Conservation (phyloP, 2,113 vertebrate species). For the Paradoxurus hermaphroditus region DNA sequence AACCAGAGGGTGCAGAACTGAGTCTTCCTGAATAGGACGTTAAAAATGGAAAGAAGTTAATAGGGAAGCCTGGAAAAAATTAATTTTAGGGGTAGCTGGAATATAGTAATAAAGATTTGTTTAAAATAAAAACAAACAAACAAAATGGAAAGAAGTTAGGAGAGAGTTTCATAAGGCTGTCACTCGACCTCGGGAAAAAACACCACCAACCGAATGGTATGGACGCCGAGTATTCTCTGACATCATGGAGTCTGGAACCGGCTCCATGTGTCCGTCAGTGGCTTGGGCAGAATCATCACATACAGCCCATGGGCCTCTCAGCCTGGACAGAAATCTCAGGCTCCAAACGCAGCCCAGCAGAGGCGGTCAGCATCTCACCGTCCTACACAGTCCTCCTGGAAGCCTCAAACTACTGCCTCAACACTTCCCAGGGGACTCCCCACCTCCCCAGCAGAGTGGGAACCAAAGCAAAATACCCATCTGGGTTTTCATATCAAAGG, state of each 20-base stretch:
- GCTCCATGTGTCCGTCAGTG: rapidly evolving
- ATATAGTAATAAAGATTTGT: too few relatives aligned
- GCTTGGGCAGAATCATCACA: rapidly evolving
- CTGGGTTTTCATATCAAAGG: not conserved
- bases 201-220: not conserved
- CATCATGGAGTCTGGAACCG: not conserved
- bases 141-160: not conserved
- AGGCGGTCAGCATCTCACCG: not conserved
- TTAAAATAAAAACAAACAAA: too few relatives aligned
- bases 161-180: not conserved
- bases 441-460: not conserved
- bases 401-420: not conserved
- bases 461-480: not conserved
- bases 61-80: too few relatives aligned
- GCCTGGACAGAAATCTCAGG: not conserved
- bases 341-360: not conserved
- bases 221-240: not conserved
- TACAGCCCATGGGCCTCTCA: not conserved
- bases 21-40: not conserved
- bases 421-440: not conserved
- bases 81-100: too few relatives aligned
- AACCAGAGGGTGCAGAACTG: not conserved
- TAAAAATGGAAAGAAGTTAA: not conserved
- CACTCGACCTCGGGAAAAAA: not conserved
- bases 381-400: not conserved